phyloP scores from a whole-genome alignment of 23 tunicate species.

The Ciona savignyi region DNA sequence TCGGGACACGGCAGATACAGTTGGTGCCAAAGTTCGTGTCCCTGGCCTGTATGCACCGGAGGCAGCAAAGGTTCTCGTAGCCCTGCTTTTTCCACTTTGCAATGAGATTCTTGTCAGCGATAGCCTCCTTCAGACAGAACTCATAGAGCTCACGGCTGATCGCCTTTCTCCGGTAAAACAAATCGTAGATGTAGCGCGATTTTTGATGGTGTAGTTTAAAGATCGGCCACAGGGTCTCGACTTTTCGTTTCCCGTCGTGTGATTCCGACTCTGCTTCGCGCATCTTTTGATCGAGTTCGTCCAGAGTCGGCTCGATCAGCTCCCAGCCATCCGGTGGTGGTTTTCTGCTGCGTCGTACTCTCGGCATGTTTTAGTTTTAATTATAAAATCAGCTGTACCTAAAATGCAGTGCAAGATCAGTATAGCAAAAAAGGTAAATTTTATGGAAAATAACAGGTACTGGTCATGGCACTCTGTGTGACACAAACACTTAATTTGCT shows the following conservation, averaged over 20 bases:
- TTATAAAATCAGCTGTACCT: too few species aligned
- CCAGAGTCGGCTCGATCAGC: constrained; percentile 90
- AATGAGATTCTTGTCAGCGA: constrained; percentile 93
- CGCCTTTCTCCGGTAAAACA: constrained; percentile 87
- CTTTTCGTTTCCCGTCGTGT: constrained; percentile 95
- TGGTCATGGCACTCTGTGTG: too few species aligned
- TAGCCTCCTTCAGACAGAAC: constrained; percentile 73
- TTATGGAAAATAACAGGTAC: too few species aligned
- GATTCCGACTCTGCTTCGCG: constrained; percentile 91
- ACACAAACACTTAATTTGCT: too few species aligned
- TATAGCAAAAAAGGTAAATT: too few species aligned
- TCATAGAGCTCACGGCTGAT: constrained; percentile 95
- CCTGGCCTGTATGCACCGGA: constrained; percentile 97
- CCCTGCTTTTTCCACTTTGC: constrained; percentile 99
- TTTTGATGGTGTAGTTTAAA: constrained; percentile 94
- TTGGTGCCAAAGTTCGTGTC: constrained; percentile 99
- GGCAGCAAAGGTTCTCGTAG: constrained; percentile 96
- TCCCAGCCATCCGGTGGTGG: constrained; percentile 98
- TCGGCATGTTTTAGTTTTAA: too few species aligned
- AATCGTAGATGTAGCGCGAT: constrained; percentile 86
- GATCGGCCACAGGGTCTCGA: constrained; percentile 95
- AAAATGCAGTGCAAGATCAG: too few species aligned
- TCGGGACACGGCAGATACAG: constrained; percentile 97
- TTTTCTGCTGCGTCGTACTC: constrained; percentile 86
- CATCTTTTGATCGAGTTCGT: constrained; percentile 92